Evolutionary conservation across 2,888 invertebrate species (phyloP).

Genomic region (Tipula unca): DNA sequence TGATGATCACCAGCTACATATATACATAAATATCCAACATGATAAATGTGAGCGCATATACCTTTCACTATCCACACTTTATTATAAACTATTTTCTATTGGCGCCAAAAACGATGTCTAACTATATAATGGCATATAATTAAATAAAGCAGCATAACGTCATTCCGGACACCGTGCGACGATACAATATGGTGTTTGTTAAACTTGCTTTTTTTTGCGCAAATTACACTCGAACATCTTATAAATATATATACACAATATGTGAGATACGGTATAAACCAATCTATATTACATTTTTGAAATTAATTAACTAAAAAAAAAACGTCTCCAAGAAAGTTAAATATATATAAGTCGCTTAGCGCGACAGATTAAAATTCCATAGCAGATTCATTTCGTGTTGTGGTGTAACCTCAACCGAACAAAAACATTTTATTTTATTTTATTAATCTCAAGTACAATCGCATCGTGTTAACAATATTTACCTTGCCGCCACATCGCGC

Average conservation of each 20-base stretch:
- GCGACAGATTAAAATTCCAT: constrained; percentile 8
- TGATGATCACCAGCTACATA: not conserved
- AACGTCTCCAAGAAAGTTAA: not conserved
- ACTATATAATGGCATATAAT: not conserved
- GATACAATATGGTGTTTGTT: not conserved
- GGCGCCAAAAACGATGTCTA: not conserved
- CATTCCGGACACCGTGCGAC: not conserved
- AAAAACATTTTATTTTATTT: not conserved
- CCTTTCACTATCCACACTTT: not conserved
- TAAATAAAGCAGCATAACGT: not conserved
- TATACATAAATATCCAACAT: not conserved
- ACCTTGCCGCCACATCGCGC: not conserved
- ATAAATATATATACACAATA: too few species aligned
- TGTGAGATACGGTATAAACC: too few species aligned
- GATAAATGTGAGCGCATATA: not conserved
- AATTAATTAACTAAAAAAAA: not conserved
- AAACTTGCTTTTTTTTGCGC: not conserved
- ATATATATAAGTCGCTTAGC: not conserved
- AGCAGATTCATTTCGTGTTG: not conserved
- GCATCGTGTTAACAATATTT: not conserved
- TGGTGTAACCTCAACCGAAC: not conserved
- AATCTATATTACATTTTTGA: not conserved
- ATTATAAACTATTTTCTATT: not conserved
- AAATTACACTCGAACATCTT: not conserved
- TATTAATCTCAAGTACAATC: not conserved